phyloP scores from a whole-genome alignment of 2,888 invertebrate genomes.

The Trachelus tabidus region DNA sequence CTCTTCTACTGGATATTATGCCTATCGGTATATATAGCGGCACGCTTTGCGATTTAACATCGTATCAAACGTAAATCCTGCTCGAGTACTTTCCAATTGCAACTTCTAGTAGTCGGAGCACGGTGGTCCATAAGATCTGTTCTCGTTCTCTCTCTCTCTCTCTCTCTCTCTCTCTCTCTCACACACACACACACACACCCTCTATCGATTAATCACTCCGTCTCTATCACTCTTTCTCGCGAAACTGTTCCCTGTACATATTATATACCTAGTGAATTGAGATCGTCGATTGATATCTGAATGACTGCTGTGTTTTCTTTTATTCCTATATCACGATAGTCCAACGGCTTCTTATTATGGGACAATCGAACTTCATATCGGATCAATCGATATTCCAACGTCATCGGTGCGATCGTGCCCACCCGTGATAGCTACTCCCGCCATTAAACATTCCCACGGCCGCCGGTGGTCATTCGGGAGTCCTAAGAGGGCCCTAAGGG shows the following conservation, averaged over 20 bases:
- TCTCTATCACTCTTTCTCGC: not conserved
- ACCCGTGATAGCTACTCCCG: constrained; percentile 24
- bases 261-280: not conserved
- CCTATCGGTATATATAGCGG: not conserved
- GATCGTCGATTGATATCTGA: not conserved
- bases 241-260: not conserved
- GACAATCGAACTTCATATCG: not conserved
- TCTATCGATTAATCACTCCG: not conserved
- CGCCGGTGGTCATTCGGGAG: constrained; percentile 22
- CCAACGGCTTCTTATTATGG: not conserved
- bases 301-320: not conserved
- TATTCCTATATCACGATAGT: not conserved
- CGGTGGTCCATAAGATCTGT: not conserved
- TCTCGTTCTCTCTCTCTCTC: not conserved
- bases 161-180: no score
- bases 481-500: constrained; percentile 6
- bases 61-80: not conserved
- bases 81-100: not conserved
- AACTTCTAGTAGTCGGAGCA: not conserved
- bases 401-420: not conserved
- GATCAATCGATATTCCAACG: not conserved
- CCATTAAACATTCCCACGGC: constrained; percentile 49
- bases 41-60: not conserved
- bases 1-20: constrained; percentile 1
- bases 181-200: not conserved